Evolutionary conservation across 2,113 vertebrate species (phyloP).

Genomic region (Pavo muticus): DNA sequence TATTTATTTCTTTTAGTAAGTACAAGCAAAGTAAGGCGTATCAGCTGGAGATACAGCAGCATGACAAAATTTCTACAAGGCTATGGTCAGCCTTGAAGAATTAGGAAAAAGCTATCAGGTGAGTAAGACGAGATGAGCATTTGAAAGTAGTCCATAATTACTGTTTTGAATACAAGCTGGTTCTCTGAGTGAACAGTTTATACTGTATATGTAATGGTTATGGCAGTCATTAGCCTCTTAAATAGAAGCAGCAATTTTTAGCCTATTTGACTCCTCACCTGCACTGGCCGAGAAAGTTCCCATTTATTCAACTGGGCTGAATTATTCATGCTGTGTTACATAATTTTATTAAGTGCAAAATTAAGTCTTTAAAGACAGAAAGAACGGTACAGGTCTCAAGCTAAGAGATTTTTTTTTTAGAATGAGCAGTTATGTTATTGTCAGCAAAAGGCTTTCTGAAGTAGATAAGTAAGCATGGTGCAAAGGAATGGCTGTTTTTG

Average conservation of each 20-base stretch:
- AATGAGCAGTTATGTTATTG: background rate
- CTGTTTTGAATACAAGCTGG: background rate
- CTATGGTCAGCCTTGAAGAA: background rate
- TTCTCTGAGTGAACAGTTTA: background rate
- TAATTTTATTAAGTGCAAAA: background rate
- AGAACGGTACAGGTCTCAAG: background rate
- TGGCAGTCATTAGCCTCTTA: background rate
- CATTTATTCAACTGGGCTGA: background rate
- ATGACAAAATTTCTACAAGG: background rate
- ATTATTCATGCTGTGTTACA: background rate
- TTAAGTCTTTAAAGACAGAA: background rate
- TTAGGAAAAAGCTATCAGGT: background rate
- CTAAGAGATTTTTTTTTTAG: background rate
- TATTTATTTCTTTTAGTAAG: background rate
- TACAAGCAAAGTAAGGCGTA: background rate
- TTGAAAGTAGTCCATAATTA: background rate
- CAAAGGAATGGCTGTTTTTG: background rate
- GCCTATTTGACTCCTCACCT: background rate
- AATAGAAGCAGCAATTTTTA: background rate
- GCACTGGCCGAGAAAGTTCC: background rate
- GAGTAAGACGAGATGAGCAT: background rate
- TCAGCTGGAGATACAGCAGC: rapidly evolving
- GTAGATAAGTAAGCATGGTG: background rate
- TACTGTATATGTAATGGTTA: background rate
- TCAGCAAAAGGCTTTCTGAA: background rate